These are phyloP conservation scores for Xerus inauris DNA, from an alignment of 2,113 vertebrate genomes.

Conservation along the genomic window DNA sequence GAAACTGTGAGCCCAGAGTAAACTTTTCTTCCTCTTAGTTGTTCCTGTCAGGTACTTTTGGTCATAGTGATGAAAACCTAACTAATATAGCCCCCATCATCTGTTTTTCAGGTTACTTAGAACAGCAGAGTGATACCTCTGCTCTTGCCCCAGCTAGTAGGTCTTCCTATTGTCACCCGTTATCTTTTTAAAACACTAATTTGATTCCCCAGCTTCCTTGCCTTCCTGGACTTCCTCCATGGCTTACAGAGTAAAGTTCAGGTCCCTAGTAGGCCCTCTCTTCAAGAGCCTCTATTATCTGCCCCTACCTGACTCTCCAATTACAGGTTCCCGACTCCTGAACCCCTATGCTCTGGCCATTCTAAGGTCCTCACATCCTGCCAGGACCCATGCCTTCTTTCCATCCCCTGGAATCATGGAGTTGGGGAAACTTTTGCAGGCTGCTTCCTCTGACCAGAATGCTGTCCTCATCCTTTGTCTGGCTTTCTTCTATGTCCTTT, in stretches of 20 bases:
- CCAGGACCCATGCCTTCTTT: not conserved
- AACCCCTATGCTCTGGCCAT: not conserved
- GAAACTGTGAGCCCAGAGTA: too few species aligned
- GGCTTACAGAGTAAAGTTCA: not conserved
- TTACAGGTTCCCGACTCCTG: not conserved
- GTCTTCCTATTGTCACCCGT: not conserved
- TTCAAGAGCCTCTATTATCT: not conserved
- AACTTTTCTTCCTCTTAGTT: too few species aligned
- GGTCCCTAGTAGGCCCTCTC: not conserved
- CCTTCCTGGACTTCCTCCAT: not conserved
- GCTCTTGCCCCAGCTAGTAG: not conserved
- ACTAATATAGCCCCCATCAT: too few species aligned
- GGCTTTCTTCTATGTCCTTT: slow-evolving; percentile 28
- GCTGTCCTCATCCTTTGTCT: not conserved
- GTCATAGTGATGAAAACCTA: too few species aligned
- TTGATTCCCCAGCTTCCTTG: not conserved
- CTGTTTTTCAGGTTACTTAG: not conserved
- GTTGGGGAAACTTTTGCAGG: not conserved
- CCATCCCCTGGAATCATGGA: not conserved
- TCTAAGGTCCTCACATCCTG: not conserved
- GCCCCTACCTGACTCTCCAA: not conserved
- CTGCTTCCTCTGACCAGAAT: not conserved
- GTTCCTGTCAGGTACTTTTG: too few species aligned
- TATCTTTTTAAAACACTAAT: not conserved
- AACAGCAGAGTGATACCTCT: not conserved